Conservation (phyloP, 1,140 invertebrate genomes). For the Philotrypesis tridentata region DNA sequence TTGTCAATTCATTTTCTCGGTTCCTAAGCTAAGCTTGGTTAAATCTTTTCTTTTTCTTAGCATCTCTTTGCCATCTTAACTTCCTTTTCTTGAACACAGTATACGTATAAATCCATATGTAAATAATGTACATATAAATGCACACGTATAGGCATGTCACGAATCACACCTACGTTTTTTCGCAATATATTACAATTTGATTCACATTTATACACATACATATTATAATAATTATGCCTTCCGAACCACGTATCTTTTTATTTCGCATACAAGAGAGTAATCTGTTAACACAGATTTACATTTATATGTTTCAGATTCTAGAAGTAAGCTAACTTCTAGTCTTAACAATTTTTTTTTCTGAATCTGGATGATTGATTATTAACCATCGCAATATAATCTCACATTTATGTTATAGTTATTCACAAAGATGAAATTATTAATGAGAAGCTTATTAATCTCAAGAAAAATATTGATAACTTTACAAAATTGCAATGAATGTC, state of each 20-base stretch:
- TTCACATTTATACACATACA: slow-evolving; percentile 62
- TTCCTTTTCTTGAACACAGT: slow-evolving; percentile 32
- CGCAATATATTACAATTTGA: slow-evolving; percentile 61
- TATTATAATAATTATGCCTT: slow-evolving; percentile 49
- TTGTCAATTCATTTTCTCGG: slow-evolving; percentile 40
- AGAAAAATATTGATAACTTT: slow-evolving; percentile 35
- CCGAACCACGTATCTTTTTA: slow-evolving; percentile 17
- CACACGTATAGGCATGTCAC: slow-evolving; percentile 32
- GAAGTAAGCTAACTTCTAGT: slow-evolving; percentile 37
- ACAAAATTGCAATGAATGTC: slow-evolving; percentile 35
- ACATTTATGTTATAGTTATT: slow-evolving; percentile 32
- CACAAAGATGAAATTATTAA: slow-evolving; percentile 34
- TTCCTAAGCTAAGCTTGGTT: slow-evolving; percentile 49
- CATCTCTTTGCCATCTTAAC: slow-evolving; percentile 21
- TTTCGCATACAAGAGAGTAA: slow-evolving; percentile 41
- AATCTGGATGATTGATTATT: slow-evolving; percentile 33
- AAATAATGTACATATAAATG: slow-evolving; percentile 38
- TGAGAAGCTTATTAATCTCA: neutral
- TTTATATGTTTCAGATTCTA: slow-evolving; percentile 38
- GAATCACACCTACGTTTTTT: slow-evolving; percentile 37
- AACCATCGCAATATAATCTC: slow-evolving; percentile 43
- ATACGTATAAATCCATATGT: slow-evolving; percentile 39
- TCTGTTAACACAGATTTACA: slow-evolving; percentile 45
- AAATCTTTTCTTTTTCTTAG: neutral
- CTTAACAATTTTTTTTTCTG: slow-evolving; percentile 46